phyloP scores from a whole-genome alignment of 2,797 vertebrate species.

The Morelia viridis region DNA sequence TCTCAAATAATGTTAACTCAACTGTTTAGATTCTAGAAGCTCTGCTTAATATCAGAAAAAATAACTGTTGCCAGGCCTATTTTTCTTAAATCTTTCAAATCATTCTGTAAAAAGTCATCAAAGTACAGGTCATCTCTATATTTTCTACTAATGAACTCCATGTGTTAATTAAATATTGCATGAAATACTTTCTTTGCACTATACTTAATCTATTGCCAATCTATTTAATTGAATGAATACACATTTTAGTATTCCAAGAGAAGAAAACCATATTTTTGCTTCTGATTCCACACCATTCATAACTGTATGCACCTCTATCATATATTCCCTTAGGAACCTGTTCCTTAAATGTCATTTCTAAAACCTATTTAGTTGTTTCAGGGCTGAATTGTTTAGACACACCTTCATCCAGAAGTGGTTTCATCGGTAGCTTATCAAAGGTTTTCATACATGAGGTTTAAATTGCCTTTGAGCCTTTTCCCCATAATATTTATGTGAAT shows the following conservation, averaged over 20 bases:
- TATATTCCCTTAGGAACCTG: neutral
- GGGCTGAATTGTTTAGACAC: neutral
- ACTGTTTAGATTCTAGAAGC: neutral
- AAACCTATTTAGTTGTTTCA: constrained; percentile 6
- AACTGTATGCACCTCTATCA: neutral
- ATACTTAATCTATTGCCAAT: neutral
- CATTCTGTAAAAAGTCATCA: neutral
- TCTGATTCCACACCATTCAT: neutral
- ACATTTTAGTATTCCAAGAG: constrained; percentile 9
- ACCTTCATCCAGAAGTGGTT: neutral
- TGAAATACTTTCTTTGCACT: constrained; percentile 1
- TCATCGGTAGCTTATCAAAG: neutral
- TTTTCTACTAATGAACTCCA: neutral
- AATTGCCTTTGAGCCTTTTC: neutral
- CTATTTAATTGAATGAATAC: neutral
- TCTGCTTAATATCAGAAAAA: neutral
- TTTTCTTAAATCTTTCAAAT: neutral
- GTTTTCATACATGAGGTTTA: neutral
- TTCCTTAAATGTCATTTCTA: neutral
- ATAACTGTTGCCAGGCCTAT: neutral
- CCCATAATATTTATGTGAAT: neutral
- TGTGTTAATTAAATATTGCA: neutral
- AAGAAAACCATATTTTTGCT: neutral
- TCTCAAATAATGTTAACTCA: neutral
- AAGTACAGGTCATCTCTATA: neutral